Conservation (phyloP, 2,888 invertebrate genomes). For the Norana najaformis region DNA sequence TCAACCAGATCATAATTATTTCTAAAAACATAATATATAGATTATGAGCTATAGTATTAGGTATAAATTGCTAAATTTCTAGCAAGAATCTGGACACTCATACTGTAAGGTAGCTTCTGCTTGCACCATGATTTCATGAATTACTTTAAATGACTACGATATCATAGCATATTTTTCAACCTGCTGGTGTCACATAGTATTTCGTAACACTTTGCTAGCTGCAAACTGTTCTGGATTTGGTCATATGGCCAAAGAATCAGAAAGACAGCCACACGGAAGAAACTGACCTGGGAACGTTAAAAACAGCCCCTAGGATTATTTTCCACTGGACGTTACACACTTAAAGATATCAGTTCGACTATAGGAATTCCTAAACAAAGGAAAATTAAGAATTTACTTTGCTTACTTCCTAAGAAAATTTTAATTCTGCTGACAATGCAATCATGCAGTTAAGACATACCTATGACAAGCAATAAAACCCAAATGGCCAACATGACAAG, state of each 20-base stretch:
- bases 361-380: background rate
- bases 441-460: constrained; percentile 10
- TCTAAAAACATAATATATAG: background rate
- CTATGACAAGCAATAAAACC: constrained; percentile 14
- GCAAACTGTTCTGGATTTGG: background rate
- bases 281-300: background rate
- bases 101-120: background rate
- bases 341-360: background rate
- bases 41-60: too few relatives aligned
- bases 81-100: background rate
- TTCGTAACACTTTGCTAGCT: background rate
- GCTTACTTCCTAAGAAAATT: background rate
- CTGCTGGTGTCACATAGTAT: background rate
- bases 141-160: background rate
- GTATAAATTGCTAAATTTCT: background rate
- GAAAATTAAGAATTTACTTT: background rate
- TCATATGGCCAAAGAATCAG: background rate
- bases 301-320: background rate
- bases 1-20: background rate
- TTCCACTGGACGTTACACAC: background rate
- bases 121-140: background rate
- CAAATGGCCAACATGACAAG: constrained; percentile 1
- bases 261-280: background rate
- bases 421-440: constrained; percentile 10
- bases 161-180: background rate